phyloP scores from a whole-genome alignment of 2,888 invertebrate genomes.

The Salticus scenicus region DNA sequence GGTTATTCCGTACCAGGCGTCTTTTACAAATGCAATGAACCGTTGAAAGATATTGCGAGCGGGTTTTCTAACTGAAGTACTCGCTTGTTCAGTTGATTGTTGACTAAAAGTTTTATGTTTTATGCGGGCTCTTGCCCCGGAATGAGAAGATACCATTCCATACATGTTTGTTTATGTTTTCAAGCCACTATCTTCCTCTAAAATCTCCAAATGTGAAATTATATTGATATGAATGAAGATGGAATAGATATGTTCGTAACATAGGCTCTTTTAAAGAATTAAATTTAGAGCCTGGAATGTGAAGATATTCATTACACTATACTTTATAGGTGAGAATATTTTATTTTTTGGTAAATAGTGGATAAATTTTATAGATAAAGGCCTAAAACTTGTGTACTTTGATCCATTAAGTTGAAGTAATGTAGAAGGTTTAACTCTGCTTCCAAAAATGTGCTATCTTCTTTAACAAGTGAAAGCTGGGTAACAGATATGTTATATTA shows the following conservation, averaged over 20 bases:
- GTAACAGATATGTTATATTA: conserved; percentile 51
- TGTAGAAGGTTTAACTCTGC: conserved; percentile 16
- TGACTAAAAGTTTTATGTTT: conserved; percentile 22
- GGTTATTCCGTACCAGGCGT: conserved; percentile 64
- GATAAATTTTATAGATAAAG: conserved; percentile 37
- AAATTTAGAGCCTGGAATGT: not conserved
- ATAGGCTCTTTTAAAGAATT: not conserved
- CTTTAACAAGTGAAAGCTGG: conserved; percentile 52
- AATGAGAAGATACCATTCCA: conserved; percentile 64
- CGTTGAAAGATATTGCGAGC: conserved; percentile 34
- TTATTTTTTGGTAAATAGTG: not conserved
- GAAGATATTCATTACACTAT: conserved; percentile 13
- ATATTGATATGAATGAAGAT: conserved; percentile 45
- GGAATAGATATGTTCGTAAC: conserved; percentile 43
- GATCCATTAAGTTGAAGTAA: conserved; percentile 29
- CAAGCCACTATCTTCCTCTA: not conserved
- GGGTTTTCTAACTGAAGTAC: not conserved
- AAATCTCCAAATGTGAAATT: not conserved
- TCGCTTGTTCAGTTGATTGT: conserved; percentile 32
- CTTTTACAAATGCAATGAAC: conserved; percentile 42
- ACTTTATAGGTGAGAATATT: conserved; percentile 20
- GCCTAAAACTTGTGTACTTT: conserved; percentile 45
- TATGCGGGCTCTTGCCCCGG: conserved; percentile 48
- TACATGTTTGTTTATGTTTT: conserved; percentile 37
- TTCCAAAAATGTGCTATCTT: conserved; percentile 30